phyloP scores from a whole-genome alignment of 92 coral and sea anemone genomes.

The Metridium senile region DNA sequence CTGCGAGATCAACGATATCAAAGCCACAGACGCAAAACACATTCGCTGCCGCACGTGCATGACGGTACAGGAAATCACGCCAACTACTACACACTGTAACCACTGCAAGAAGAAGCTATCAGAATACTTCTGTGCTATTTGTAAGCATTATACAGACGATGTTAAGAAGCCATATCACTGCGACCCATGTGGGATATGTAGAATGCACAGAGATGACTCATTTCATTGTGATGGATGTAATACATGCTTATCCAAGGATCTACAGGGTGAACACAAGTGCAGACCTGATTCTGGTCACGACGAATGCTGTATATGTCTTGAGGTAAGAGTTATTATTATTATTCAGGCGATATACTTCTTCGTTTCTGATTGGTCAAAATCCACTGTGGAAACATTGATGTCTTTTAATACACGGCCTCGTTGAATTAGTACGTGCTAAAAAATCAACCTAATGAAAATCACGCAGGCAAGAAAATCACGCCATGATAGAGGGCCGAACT shows the following conservation, averaged over 20 bases:
- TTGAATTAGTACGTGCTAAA: too few species aligned
- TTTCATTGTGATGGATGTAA: constrained; percentile 90
- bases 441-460: too few species aligned
- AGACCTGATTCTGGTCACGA: constrained; percentile 86
- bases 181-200: constrained; percentile 84
- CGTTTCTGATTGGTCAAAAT: too few species aligned
- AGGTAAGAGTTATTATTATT: constrained; percentile 51
- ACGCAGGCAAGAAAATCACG: too few species aligned
- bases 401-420: too few species aligned
- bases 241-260: constrained; percentile 74
- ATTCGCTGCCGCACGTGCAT: constrained; percentile 61
- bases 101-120: constrained; percentile 65
- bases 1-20: constrained; percentile 53
- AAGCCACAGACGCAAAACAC: constrained; percentile 65
- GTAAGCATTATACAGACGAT: constrained; percentile 77
- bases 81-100: constrained; percentile 54
- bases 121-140: constrained; percentile 76
- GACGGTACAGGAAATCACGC: constrained; percentile 72
- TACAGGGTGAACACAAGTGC: constrained; percentile 80
- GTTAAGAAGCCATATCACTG: constrained; percentile 84
- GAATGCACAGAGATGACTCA: constrained; percentile 75
- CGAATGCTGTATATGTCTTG: constrained; percentile 85
- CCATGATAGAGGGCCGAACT: too few species aligned
- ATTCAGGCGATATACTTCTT: too few species aligned
- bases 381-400: too few species aligned